These are phyloP conservation scores for Fragum whitleyi DNA, from an alignment of 2,888 invertebrate genomes.

Conservation along the genomic window DNA sequence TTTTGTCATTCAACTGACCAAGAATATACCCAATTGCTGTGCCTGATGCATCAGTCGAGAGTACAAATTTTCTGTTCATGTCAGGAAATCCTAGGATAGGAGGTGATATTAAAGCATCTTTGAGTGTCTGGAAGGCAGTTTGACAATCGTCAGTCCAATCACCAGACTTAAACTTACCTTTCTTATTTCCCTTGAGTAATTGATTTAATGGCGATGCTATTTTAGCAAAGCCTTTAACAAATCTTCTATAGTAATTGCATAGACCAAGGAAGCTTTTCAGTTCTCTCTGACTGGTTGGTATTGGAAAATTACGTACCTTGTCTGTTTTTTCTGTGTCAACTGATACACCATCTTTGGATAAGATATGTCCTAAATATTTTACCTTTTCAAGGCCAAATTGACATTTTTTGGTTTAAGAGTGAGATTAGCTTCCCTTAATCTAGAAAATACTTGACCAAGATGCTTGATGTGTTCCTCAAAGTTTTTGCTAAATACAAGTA, in stretches of 20 bases:
- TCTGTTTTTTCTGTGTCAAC: constrained; percentile 52
- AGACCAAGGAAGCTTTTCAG: constrained; percentile 57
- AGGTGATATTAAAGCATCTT: constrained; percentile 45
- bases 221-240: constrained; percentile 73
- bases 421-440: constrained; percentile 35
- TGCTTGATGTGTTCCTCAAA: constrained; percentile 54
- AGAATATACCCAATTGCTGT: constrained; percentile 61
- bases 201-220: constrained; percentile 77
- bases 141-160: constrained; percentile 69
- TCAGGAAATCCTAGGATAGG: constrained; percentile 67
- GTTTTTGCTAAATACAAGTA: constrained; percentile 59
- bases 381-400: constrained; percentile 56
- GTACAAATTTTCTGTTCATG: constrained; percentile 48
- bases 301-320: constrained; percentile 51
- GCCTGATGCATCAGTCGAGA: constrained; percentile 58
- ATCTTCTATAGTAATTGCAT: too few relatives aligned
- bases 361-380: constrained; percentile 62
- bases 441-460: constrained; percentile 51
- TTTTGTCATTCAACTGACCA: background rate
- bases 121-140: background rate
- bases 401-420: constrained; percentile 56
- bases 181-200: constrained; percentile 72
- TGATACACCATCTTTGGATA: constrained; percentile 60
- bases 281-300: constrained; percentile 51
- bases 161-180: constrained; percentile 69